Evolutionary conservation across 2,113 vertebrate species (phyloP).

Genomic region (Scytalopus superciliaris): DNA sequence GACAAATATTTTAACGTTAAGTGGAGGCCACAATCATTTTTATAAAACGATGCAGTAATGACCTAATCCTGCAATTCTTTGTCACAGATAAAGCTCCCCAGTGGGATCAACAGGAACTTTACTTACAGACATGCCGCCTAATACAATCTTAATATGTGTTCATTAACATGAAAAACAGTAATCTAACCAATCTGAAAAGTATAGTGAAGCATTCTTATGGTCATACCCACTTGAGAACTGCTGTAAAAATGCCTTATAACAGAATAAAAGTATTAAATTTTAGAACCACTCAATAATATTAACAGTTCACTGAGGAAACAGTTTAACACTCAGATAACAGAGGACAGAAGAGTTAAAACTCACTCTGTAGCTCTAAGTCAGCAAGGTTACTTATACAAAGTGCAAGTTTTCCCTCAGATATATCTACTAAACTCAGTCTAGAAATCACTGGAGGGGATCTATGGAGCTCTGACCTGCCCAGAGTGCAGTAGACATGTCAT

Average conservation of each 20-base stretch:
- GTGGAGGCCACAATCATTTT: not conserved
- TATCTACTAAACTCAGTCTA: not conserved
- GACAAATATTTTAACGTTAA: not conserved
- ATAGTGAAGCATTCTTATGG: not conserved
- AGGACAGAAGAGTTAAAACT: not conserved
- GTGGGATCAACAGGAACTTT: not conserved
- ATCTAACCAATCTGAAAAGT: not conserved
- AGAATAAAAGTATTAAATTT: not conserved
- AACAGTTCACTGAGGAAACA: not conserved
- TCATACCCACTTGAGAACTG: not conserved
- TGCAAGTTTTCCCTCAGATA: not conserved
- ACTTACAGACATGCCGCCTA: not conserved
- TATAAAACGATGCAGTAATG: not conserved
- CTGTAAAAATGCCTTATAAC: not conserved
- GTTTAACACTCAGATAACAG: not conserved
- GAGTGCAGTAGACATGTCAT: fast-evolving
- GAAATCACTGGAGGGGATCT: not conserved
- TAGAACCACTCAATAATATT: not conserved
- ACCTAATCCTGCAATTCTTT: not conserved
- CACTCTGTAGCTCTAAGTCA: not conserved
- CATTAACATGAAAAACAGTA: conserved; percentile 6
- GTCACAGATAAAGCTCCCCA: not conserved
- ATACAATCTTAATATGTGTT: not conserved
- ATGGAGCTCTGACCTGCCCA: not conserved
- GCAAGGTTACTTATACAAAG: not conserved